These are phyloP conservation scores for Mactra quadrangularis DNA, from an alignment of 1,140 invertebrate species.

Conservation along the genomic window DNA sequence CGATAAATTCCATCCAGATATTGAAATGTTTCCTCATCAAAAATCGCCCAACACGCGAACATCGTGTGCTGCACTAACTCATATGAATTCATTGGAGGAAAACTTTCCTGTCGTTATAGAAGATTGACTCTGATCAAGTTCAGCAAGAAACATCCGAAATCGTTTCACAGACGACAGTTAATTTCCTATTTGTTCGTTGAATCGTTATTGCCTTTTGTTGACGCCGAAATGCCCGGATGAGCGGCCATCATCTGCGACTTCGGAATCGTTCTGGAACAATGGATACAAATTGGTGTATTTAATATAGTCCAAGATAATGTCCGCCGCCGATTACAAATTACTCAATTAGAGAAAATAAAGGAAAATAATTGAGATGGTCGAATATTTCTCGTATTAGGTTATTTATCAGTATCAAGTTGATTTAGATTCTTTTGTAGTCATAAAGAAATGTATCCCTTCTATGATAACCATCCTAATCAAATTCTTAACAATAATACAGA, in stretches of 20 bases:
- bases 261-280: slow-evolving; percentile 27
- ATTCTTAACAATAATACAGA: slow-evolving; percentile 63
- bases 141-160: slow-evolving; percentile 54
- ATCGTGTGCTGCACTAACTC: slow-evolving; percentile 17
- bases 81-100: slow-evolving; percentile 7
- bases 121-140: slow-evolving; percentile 26
- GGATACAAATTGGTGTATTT: slow-evolving; percentile 59
- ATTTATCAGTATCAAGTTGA: slow-evolving; percentile 62
- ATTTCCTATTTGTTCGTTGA: slow-evolving; percentile 57
- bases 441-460: slow-evolving; percentile 60
- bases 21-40: too few species aligned
- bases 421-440: slow-evolving; percentile 61
- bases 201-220: slow-evolving; percentile 62
- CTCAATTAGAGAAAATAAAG: slow-evolving; percentile 60
- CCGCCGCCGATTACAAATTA: slow-evolving; percentile 62
- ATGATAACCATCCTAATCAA: slow-evolving; percentile 63
- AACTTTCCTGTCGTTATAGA: slow-evolving; percentile 21
- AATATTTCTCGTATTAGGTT: slow-evolving; percentile 54
- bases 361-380: slow-evolving; percentile 59
- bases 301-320: slow-evolving; percentile 60
- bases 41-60: too few species aligned
- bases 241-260: slow-evolving; percentile 37
- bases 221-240: slow-evolving; percentile 52
- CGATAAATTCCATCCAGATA: slow-evolving; percentile 11
- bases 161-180: slow-evolving; percentile 58